Base-by-base conservation (phyloP, 2,797 vertebrate species). In the Falco biarmicus region DNA sequence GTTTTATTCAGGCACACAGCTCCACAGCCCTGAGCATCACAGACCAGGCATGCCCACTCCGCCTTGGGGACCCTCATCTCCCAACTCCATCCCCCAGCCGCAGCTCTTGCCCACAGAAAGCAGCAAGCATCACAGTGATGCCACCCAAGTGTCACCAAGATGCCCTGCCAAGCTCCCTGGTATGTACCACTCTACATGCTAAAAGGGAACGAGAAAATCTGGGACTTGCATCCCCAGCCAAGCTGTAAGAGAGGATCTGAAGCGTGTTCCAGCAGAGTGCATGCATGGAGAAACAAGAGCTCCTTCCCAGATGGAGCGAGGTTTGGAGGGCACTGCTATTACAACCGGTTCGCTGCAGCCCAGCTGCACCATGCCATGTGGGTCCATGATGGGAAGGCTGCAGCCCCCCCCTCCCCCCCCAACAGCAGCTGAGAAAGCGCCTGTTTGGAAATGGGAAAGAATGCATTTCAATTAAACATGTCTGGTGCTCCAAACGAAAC, bases 391-490 rank as follows among this genome's bases (percentile, higher is more conserved):
- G 71, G 84, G 50, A 79, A 84, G 24, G n/a, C 88, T 76, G 57
- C 73, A 60, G 51, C 43, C 34, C 43, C 34, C 9, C 65, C 37
- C 34, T 73, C 63, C 84, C 51, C 75, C 70, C 82, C 66, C 93
- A 90, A 87, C 54, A 61, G 93, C 54, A 4, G 78, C 74, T 57
- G 90, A 92, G 89, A 86, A 96, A 95, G 93, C 43, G 87, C 90
- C 95, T 50, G 1, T 66, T 91, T 60, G 75, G 86, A 97, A 96
- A 96, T 2, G 60, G 57, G 11, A 93, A 86, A 31, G n/a, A 87
- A 96, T 96, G 94, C 84, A 60, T 98, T 98, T 97, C 97, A 98
- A 97, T 97, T 96, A 97, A 86, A 94, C 24, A 2, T 69, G 95
- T 92, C 96, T 80, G 88, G 81, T 59, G 77, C 86, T 93, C 94